A percentile compares a stretch with the other conserved stretches of the same genome.
Conservation (phyloP, 2,797 vertebrate species). For the Heterohyrax brucei region DNA sequence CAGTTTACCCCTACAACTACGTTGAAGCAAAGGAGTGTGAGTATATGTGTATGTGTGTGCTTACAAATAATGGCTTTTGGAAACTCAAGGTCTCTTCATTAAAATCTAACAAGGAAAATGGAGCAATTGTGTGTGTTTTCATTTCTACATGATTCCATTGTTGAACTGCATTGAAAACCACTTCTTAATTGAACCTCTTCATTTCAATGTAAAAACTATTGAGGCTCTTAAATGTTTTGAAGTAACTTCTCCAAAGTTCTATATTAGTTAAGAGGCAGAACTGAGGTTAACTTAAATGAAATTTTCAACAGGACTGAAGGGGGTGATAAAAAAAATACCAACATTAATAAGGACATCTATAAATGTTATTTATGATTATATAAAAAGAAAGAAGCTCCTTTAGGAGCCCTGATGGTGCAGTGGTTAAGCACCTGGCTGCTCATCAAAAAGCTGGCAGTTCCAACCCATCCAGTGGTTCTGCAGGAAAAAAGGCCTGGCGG, state of each 20-base stretch:
- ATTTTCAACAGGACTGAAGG: neutral
- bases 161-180: conserved; percentile 33
- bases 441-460: neutral
- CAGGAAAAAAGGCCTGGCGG: neutral
- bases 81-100: neutral
- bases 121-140: neutral
- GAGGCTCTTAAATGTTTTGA: conserved; percentile 35
- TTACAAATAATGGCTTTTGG: conserved; percentile 2
- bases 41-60: neutral
- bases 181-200: neutral
- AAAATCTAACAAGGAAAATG: neutral
- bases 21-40: neutral
- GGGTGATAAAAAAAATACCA: conserved; percentile 49
- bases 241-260: neutral
- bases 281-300: neutral
- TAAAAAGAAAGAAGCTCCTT: neutral
- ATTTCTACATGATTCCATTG: neutral
- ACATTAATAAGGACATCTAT: neutral
- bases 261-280: neutral
- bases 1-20: neutral
- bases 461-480: neutral
- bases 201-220: neutral
- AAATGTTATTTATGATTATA: neutral
- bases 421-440: neutral
- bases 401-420: neutral